A percentile compares a stretch with the other conserved stretches of the same genome.
These are phyloP conservation scores for Phanerotoma sp. DNA, from an alignment of 2,888 invertebrate species.

Conservation along the genomic window DNA sequence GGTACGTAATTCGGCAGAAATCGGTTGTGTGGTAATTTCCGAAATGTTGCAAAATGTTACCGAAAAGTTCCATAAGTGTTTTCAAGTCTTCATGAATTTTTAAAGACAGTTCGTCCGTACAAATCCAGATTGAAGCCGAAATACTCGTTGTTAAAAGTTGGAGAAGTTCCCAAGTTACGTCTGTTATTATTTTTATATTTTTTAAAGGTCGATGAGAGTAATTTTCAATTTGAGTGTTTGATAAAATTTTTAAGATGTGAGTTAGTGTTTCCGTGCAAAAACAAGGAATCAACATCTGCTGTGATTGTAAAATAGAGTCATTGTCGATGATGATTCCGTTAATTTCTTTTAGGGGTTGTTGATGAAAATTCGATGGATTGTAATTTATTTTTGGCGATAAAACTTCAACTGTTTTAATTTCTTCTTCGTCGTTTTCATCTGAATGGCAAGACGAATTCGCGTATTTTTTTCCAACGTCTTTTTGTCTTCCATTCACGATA, in stretches of 20 bases:
- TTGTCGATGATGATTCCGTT: conserved; percentile 44
- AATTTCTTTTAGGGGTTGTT: conserved; percentile 33
- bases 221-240: conserved; percentile 27
- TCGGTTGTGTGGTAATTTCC: conserved; percentile 42
- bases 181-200: conserved; percentile 42
- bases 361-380: conserved; percentile 39
- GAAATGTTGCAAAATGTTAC: conserved; percentile 56
- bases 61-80: conserved; percentile 60
- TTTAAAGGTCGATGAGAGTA: conserved; percentile 41
- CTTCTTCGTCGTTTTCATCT: conserved; percentile 36
- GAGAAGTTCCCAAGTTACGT: conserved; percentile 54
- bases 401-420: too few species aligned
- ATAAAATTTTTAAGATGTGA: conserved; percentile 45
- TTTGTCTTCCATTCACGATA: conserved; percentile 50
- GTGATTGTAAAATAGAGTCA: conserved; percentile 53
- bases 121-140: conserved; percentile 62
- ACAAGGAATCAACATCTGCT: conserved; percentile 58
- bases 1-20: conserved; percentile 55
- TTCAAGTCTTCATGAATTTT: conserved; percentile 46
- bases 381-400: not conserved
- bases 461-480: not conserved
- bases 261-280: conserved; percentile 57
- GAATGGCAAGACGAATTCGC: conserved; percentile 9
- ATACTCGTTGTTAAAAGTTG: conserved; percentile 62
- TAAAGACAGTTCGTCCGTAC: conserved; percentile 40